Conservation (phyloP, 2,113 vertebrate species). For the Acanthochromis polyacanthus region DNA sequence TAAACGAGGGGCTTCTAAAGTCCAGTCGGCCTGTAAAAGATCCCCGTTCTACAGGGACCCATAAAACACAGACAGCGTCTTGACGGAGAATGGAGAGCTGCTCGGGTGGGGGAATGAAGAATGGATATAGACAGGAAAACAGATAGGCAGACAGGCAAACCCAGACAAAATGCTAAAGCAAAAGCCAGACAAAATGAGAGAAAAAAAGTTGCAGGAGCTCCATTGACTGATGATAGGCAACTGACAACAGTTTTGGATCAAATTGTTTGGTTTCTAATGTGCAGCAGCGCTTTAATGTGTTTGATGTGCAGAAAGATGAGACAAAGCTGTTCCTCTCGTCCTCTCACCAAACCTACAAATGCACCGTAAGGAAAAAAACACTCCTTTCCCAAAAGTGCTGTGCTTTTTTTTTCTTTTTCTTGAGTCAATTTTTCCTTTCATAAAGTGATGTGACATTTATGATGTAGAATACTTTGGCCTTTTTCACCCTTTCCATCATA, state of each 20-base stretch:
- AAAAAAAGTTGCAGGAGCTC: slow-evolving; percentile 75
- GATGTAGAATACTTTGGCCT: slow-evolving; percentile 45
- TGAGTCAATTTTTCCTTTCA: slow-evolving; percentile 25
- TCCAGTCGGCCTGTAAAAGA: slow-evolving; percentile 84
- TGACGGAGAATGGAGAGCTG: slow-evolving; percentile 63
- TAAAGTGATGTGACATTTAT: slow-evolving; percentile 59
- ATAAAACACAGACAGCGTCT: slow-evolving; percentile 79
- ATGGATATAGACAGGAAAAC: slow-evolving; percentile 58
- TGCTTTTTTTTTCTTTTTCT: slow-evolving; percentile 6
- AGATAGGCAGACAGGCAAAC: slow-evolving; percentile 48
- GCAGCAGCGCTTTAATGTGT: slow-evolving; percentile 19
- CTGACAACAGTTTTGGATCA: slow-evolving; percentile 8
- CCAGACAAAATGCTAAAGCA: slow-evolving; percentile 28
- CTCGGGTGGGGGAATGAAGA: slow-evolving; percentile 32
- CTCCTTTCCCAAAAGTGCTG: slow-evolving; percentile 6
- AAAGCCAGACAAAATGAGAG: slow-evolving; percentile 32
- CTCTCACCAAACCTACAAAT: not conserved
- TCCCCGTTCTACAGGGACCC: slow-evolving; percentile 78
- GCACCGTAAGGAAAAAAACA: too few relatives aligned
- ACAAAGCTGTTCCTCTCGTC: not conserved
- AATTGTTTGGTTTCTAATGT: slow-evolving; percentile 27
- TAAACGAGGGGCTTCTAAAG: slow-evolving; percentile 83
- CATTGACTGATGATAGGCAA: slow-evolving; percentile 14
- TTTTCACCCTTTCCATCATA: slow-evolving; percentile 45
- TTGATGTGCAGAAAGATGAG: slow-evolving; percentile 5